A percentile compares a stretch with the other conserved stretches of the same genome.
Conservation (phyloP, 2,888 invertebrate genomes). For the Dryomyza anilis region DNA sequence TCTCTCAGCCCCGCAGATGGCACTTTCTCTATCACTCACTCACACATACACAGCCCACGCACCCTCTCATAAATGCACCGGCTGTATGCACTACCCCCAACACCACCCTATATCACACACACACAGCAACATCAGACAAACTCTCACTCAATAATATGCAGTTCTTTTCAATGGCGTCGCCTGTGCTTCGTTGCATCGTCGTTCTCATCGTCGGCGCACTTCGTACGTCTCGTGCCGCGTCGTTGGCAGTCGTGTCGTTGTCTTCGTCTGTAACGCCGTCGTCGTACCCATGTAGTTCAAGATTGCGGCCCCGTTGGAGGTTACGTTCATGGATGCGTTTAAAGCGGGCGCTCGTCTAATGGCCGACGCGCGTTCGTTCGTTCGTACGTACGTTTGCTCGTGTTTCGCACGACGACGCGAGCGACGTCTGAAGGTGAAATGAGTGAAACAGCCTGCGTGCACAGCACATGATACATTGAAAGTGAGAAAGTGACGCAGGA, state of each 20-base stretch:
- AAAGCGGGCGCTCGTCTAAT: neutral
- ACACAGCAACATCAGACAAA: slow-evolving; percentile 25
- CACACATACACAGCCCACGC: neutral
- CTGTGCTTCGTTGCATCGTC: slow-evolving; percentile 33
- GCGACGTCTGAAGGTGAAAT: slow-evolving; percentile 8
- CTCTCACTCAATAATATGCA: too few relatives aligned
- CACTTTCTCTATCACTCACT: neutral
- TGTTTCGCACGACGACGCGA: neutral
- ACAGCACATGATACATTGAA: neutral
- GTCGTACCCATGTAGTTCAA: slow-evolving; percentile 47
- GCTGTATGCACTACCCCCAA: neutral
- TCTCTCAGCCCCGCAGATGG: neutral
- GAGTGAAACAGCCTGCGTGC: neutral
- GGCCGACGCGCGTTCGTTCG: too few relatives aligned
- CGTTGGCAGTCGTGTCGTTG: neutral
- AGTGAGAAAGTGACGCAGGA: neutral
- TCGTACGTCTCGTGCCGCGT: neutral
- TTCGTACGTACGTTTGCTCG: too few relatives aligned
- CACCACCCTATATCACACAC: neutral
- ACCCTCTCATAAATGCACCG: neutral
- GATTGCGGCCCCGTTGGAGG: slow-evolving; percentile 59
- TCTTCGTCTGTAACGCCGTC: neutral
- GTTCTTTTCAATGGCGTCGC: slow-evolving; percentile 50
- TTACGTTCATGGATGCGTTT: slow-evolving; percentile 53
- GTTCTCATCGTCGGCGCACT: neutral